Conservation (phyloP, 2,888 invertebrate species). For the Hedya salicella region DNA sequence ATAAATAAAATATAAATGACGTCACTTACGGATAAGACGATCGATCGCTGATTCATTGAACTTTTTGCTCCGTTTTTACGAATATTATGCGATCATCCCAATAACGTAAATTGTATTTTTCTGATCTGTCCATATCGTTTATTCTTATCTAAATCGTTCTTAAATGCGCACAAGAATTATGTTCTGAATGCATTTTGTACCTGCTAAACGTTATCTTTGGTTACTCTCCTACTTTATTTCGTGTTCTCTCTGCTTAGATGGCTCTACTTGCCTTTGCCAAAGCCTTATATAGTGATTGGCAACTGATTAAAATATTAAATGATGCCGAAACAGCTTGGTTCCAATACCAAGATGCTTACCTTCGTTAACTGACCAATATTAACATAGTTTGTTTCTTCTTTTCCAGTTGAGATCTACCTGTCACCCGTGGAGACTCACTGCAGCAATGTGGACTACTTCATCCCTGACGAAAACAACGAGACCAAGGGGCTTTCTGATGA, state of each 20-base stretch:
- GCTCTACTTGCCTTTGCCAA: no score
- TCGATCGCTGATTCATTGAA: slow-evolving; percentile 18
- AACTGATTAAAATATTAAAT: no score
- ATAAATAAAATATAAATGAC: slow-evolving; percentile 4
- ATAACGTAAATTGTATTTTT: not conserved
- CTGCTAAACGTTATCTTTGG: not conserved
- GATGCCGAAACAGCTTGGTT: no score
- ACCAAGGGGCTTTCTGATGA: slow-evolving; percentile 92
- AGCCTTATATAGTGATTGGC: not conserved
- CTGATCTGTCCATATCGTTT: not conserved
- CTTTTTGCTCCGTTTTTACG: not conserved
- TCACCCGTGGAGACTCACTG: slow-evolving; percentile 98
- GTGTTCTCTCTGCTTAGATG: not conserved
- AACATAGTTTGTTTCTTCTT: slow-evolving; percentile 16
- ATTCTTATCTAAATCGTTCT: no score
- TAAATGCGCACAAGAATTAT: not conserved
- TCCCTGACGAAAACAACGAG: slow-evolving; percentile 94
- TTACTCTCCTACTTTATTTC: not conserved
- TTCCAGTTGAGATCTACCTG: slow-evolving; percentile 93
- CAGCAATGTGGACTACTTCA: slow-evolving; percentile 97
- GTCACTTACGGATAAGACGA: slow-evolving; percentile 7
- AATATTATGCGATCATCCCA: slow-evolving; percentile 1
- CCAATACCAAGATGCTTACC: no score
- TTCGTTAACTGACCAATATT: not conserved
- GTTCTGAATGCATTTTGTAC: not conserved